These are phyloP conservation scores for Germaria angustata DNA, from an alignment of 2,888 invertebrate species.

Conservation along the genomic window DNA sequence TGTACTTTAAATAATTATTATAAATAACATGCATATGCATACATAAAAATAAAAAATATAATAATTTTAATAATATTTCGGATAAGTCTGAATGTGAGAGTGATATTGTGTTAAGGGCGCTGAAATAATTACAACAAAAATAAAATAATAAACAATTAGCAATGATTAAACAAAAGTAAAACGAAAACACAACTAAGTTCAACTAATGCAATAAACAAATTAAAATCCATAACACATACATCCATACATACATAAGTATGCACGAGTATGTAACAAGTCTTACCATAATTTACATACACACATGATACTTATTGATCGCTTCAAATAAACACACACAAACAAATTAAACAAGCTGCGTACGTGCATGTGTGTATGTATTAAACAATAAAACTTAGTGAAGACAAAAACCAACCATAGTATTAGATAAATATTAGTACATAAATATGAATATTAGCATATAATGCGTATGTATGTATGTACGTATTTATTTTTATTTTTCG, in stretches of 20 bases:
- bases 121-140: constrained; percentile 71
- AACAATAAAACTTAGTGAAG: not conserved
- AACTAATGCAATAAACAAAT: no score
- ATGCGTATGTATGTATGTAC: not conserved
- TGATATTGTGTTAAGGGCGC: constrained; percentile 80
- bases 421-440: not conserved
- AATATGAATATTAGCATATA: not conserved
- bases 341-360: no score
- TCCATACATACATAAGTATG: not conserved
- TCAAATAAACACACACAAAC: no score
- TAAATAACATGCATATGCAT: constrained; percentile 65
- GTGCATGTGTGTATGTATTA: not conserved
- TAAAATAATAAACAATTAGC: constrained; percentile 51
- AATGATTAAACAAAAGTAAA: constrained; percentile 52
- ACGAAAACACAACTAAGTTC: constrained; percentile 40
- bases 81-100: constrained; percentile 80
- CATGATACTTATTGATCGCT: no score
- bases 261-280: constrained; percentile 26
- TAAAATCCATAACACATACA: constrained; percentile 38
- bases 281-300: constrained; percentile 5
- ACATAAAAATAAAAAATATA: constrained; percentile 20
- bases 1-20: not conserved
- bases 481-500: not conserved
- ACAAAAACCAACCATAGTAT: not conserved
- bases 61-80: constrained; percentile 71